Evolutionary conservation across 2,113 vertebrate species (phyloP), one percentile per base, ranked within the genome.

Genomic region (Esox niger): DNA sequence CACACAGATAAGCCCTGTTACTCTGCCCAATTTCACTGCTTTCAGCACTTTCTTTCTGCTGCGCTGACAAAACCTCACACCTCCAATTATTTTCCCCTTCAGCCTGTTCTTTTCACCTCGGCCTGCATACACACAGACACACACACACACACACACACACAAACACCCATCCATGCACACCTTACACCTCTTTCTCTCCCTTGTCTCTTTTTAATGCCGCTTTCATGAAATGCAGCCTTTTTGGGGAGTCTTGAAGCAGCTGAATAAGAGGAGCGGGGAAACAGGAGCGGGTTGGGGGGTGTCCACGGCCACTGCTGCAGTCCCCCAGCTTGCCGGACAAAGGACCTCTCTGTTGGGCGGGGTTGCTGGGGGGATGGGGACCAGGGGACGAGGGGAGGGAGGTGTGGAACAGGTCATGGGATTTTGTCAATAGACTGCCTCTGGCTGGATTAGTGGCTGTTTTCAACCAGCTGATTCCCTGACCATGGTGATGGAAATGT

Each of bases 21-120:
- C 78, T 59, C 81, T 81, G 70, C 54, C 62, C 73, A 65, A 86
- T 89, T 88, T 87, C 81, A 82, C 77, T 11, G 76, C 84, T 87
- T 91, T 91, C 90, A 91, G 89, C 90, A 87, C 86, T 90, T 91
- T 91, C n/a, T 68, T 90, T 91, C 78, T 89, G 89, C 91, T 87
- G 86, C 57, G 85, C 82, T 86, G 82, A 90, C 90, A 89, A 89
- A 91, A 88, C 82, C 75, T 79, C 52, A 64, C 84, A 89, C 86
- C 85, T 86, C 80, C 70, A 68, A 79, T 79, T 80, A 69, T 73
- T 74, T 71, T 49, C 60, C 59, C 69, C 81, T 64, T 60, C 52
- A 72, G 66, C 66, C 71, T 82, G 82, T 86, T 86, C 76, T 85
- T 88, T 82, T 84, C 75, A 83, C n/a, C n/a, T n/a, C n/a, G n/a